These are phyloP conservation scores for Adoxophyes honmai DNA, from an alignment of 1,140 invertebrate genomes.

Conservation along the genomic window DNA sequence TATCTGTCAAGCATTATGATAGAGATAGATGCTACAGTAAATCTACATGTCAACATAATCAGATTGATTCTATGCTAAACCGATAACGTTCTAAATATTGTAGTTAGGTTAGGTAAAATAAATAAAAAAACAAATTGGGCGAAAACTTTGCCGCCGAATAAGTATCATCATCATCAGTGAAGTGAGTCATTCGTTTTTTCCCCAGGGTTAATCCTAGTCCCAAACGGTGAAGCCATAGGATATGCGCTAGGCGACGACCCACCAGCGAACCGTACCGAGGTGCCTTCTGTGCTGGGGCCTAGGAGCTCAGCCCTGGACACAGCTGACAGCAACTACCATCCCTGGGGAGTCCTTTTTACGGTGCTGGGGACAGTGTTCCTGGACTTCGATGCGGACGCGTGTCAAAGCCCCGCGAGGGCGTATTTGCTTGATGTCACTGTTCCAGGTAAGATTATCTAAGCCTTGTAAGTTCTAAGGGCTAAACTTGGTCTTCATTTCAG, in stretches of 20 bases:
- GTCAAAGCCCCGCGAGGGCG: slow-evolving; percentile 94
- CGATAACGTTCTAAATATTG: no score
- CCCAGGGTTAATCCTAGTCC: slow-evolving; percentile 90
- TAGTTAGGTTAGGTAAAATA: no score
- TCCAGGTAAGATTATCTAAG: slow-evolving; percentile 85
- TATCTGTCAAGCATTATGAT: no score
- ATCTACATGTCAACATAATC: no score
- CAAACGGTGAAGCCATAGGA: slow-evolving; percentile 92
- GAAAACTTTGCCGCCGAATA: no score
- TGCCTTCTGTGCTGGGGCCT: slow-evolving; percentile 54
- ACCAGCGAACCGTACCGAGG: slow-evolving; percentile 51
- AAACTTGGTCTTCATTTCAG: no score
- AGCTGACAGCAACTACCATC: slow-evolving; percentile 75
- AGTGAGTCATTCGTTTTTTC: no score
- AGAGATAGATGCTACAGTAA: no score
- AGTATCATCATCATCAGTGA: no score
- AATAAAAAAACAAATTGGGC: no score
- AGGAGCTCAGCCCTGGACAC: slow-evolving; percentile 60
- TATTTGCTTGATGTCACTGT: slow-evolving; percentile 95
- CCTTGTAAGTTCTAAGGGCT: no score
- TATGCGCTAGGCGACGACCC: slow-evolving; percentile 85
- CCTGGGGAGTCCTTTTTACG: slow-evolving; percentile 95
- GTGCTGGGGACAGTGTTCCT: slow-evolving; percentile 94
- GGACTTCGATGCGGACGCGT: slow-evolving; percentile 97
- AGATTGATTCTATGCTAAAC: no score